These are phyloP conservation scores for Sarotherodon lohbergeri DNA, from an alignment of 2,113 vertebrate species.

Conservation along the genomic window DNA sequence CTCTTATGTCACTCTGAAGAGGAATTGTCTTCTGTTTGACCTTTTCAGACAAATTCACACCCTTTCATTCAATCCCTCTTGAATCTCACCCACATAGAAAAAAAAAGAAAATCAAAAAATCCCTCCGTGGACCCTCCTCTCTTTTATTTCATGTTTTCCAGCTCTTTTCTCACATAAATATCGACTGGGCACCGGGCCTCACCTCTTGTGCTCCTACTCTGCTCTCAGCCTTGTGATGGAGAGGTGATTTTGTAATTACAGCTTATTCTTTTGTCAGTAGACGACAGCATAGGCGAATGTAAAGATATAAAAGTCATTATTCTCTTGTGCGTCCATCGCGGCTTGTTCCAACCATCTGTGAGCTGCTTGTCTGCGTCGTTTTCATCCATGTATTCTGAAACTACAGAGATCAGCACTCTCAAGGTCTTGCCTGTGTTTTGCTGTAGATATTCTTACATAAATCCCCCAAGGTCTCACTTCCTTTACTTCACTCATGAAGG, in stretches of 20 bases:
- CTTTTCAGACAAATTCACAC: conserved; percentile 53
- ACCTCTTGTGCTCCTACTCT: neutral
- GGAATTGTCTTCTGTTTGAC: conserved; percentile 39
- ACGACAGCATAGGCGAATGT: neutral
- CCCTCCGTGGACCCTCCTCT: neutral
- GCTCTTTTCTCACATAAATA: neutral
- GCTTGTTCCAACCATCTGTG: neutral
- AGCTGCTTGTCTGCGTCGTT: neutral
- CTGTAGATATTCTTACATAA: neutral
- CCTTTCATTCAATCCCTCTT: conserved; percentile 1
- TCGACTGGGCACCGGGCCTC: neutral
- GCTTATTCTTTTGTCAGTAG: neutral
- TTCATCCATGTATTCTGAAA: neutral
- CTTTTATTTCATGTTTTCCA: neutral
- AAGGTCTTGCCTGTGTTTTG: neutral
- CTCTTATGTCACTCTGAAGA: conserved; percentile 23
- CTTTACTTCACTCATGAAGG: neutral
- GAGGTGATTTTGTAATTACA: neutral
- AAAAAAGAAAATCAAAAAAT: neutral
- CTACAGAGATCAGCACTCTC: neutral
- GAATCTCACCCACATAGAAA: neutral
- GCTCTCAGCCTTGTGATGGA: neutral
- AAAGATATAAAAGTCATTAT: neutral
- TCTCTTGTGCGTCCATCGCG: neutral
- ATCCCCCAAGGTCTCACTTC: neutral